Conservation (phyloP, 1,140 invertebrate genomes). For the Calliphora vicina region DNA sequence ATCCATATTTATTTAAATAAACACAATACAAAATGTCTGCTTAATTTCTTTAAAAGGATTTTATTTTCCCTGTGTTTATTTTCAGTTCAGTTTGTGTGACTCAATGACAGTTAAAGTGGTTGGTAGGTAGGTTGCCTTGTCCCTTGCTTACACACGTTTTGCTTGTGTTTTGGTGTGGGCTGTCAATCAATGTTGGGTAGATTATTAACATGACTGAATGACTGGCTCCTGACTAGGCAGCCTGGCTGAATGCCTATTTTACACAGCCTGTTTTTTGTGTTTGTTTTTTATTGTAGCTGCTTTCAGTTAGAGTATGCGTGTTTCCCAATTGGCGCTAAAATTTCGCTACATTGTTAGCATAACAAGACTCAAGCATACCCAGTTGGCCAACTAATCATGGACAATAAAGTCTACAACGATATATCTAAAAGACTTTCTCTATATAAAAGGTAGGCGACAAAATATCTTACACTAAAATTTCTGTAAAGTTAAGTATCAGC, state of each 20-base stretch:
- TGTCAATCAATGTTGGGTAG: conserved; percentile 16
- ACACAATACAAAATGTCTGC: too few relatives aligned
- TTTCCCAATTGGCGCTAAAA: background rate
- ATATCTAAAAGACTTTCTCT: too few relatives aligned
- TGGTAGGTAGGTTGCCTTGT: background rate
- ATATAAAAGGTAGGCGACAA: too few relatives aligned
- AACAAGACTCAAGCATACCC: background rate
- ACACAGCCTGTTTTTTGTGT: background rate
- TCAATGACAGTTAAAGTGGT: background rate
- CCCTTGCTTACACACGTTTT: too few relatives aligned
- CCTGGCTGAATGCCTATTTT: background rate
- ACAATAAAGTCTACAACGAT: too few relatives aligned
- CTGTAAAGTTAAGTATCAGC: too few relatives aligned
- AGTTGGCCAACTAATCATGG: too few relatives aligned
- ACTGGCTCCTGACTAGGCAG: background rate
- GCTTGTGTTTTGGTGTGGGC: background rate
- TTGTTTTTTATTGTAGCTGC: background rate
- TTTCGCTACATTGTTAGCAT: background rate
- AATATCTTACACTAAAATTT: too few relatives aligned
- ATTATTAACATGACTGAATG: background rate
- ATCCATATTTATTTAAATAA: too few relatives aligned
- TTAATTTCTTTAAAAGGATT: background rate
- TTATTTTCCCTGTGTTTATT: background rate
- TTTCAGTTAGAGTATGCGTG: background rate
- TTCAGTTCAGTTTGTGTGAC: background rate